Evolutionary conservation across 2,113 vertebrate species (phyloP).

Genomic region (Hypocryptadius cinnamomeus): DNA sequence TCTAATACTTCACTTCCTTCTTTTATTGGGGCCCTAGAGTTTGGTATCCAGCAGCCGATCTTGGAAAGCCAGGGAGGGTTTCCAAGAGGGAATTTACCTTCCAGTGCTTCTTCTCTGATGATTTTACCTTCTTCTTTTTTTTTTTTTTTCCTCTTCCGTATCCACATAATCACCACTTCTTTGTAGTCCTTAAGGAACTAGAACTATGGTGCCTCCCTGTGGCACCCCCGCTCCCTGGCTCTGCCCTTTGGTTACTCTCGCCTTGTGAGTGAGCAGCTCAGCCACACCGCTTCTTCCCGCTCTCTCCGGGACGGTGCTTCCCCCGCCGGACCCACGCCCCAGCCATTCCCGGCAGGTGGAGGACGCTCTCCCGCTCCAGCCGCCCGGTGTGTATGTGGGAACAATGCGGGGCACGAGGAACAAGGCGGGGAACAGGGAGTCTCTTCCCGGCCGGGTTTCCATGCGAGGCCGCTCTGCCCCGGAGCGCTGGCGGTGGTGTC

Average conservation of each 20-base stretch:
- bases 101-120: background rate
- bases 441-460: too few relatives aligned
- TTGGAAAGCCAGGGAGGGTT: background rate
- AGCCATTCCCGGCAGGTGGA: background rate
- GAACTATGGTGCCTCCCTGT: too few relatives aligned
- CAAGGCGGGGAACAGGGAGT: too few relatives aligned
- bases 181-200: accelerated
- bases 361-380: background rate
- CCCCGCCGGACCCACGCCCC: too few relatives aligned
- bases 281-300: accelerated
- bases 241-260: accelerated
- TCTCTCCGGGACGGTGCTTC: background rate
- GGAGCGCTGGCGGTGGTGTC: background rate
- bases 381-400: background rate
- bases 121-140: background rate
- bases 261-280: accelerated
- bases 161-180: background rate
- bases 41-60: accelerated
- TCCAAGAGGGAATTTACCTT: too few relatives aligned
- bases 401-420: background rate
- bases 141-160: accelerated
- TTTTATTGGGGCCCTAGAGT: background rate
- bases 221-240: accelerated
- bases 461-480: background rate
- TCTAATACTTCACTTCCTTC: background rate